Conservation (phyloP, 2,797 vertebrate genomes). For the Dromococcyx pavoninus region DNA sequence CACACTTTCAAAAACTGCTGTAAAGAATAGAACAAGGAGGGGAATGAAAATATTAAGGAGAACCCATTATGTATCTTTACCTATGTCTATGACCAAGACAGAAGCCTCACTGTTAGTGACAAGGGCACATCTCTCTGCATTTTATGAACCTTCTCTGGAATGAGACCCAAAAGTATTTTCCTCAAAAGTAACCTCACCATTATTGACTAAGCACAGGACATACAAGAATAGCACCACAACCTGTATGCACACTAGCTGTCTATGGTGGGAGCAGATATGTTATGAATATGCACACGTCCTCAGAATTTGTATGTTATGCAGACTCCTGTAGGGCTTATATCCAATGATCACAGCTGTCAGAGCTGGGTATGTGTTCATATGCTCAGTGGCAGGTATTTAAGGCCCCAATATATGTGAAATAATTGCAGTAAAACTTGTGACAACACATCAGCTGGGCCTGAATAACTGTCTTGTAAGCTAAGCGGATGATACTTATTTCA, state of each 20-base stretch:
- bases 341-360: not conserved
- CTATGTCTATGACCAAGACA: not conserved
- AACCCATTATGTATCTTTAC: not conserved
- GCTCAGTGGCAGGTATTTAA: not conserved
- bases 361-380: not conserved
- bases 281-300: not conserved
- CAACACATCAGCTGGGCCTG: not conserved
- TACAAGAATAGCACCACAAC: not conserved
- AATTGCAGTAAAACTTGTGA: not conserved
- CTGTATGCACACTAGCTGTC: not conserved
- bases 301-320: not conserved
- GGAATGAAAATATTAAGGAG: not conserved
- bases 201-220: not conserved
- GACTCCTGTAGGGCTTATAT: not conserved
- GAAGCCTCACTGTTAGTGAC: not conserved
- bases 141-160: not conserved
- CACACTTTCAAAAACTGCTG: not conserved
- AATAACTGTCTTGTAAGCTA: not conserved
- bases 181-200: not conserved
- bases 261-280: not conserved
- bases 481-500: not conserved
- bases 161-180: not conserved
- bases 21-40: not conserved
- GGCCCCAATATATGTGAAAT: not conserved
- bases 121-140: not conserved